Percentiles rank a stretch among this genome's conserved stretches.
Evolutionary conservation across 2,888 invertebrate genomes (phyloP).

Genomic region (Chymomyza procnemis): DNA sequence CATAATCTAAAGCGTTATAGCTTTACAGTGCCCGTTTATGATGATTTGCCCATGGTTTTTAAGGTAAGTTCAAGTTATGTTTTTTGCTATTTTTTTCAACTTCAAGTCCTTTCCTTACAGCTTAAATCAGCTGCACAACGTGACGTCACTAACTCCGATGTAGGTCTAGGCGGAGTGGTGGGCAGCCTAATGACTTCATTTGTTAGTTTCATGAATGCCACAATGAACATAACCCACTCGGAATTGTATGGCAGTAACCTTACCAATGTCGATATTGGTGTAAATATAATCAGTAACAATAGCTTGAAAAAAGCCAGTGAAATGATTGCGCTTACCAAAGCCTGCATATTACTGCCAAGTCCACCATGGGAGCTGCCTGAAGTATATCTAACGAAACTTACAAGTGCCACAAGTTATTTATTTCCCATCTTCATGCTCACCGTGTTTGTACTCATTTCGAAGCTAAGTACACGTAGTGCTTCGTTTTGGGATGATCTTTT

Average conservation of each 20-base stretch:
- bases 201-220: conserved; percentile 9
- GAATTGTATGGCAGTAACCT: not conserved
- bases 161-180: conserved; percentile 4
- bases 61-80: conserved; percentile 1
- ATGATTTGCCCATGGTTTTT: not conserved
- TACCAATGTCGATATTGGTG: not conserved
- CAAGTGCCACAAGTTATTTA: fast-evolving
- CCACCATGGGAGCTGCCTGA: not conserved
- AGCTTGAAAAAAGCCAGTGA: not conserved
- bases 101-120: not conserved
- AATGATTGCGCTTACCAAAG: not conserved
- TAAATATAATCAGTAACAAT: not conserved
- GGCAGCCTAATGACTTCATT: conserved; percentile 16
- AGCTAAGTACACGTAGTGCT: not conserved
- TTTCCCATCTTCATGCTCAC: not conserved
- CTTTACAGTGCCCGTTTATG: not conserved
- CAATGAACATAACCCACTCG: conserved; percentile 3
- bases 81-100: too few species aligned
- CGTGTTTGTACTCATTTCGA: not conserved
- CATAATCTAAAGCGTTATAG: not conserved
- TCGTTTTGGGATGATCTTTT: not conserved
- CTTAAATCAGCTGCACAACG: conserved; percentile 17
- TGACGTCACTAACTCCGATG: not conserved
- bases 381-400: not conserved
- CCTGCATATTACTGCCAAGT: conserved; percentile 14